phyloP scores from a whole-genome alignment of 2,797 vertebrate genomes.

The Steatocranus sp. region DNA sequence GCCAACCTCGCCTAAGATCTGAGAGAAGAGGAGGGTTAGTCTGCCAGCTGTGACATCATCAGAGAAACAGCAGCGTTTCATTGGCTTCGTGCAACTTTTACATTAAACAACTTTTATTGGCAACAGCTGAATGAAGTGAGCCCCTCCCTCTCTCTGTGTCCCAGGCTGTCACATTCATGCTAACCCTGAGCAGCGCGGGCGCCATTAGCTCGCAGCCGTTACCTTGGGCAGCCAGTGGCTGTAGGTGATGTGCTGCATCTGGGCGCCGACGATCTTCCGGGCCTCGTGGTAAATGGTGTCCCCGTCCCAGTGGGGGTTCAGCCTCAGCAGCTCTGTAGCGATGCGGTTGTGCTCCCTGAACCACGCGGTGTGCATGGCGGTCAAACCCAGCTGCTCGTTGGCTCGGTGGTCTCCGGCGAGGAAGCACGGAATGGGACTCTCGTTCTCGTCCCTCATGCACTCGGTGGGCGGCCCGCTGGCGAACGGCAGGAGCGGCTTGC shows the following conservation, averaged over 20 bases:
- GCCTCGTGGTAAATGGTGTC: constrained; percentile 97
- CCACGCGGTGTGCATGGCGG: constrained; percentile 96
- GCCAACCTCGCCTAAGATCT: constrained; percentile 91
- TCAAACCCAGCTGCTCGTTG: constrained; percentile 94
- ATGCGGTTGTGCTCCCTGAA: constrained; percentile 97
- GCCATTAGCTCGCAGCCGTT: background rate
- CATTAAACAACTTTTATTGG: background rate
- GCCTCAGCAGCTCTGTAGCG: constrained; percentile 85
- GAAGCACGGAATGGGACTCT: constrained; percentile 98
- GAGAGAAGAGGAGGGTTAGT: background rate
- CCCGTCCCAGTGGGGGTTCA: constrained; percentile 98
- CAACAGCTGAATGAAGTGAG: background rate
- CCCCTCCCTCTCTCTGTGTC: background rate
- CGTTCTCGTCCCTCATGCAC: constrained; percentile 95
- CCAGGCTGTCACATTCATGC: background rate
- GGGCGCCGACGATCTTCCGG: constrained; percentile 93
- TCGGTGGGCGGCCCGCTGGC: constrained; percentile 93
- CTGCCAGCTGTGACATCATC: background rate
- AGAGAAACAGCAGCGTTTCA: background rate
- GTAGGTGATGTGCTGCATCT: constrained; percentile 98
- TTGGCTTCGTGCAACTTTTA: rapidly evolving
- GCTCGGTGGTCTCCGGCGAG: constrained; percentile 95
- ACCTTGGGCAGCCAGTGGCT: constrained; percentile 94
- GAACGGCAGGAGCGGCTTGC: constrained; percentile 95
- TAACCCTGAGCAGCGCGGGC: rapidly evolving